Evolutionary conservation across 2,888 invertebrate genomes (phyloP), one percentile per base, ranked within the genome.

Genomic region (Orchesella flavescens): DNA sequence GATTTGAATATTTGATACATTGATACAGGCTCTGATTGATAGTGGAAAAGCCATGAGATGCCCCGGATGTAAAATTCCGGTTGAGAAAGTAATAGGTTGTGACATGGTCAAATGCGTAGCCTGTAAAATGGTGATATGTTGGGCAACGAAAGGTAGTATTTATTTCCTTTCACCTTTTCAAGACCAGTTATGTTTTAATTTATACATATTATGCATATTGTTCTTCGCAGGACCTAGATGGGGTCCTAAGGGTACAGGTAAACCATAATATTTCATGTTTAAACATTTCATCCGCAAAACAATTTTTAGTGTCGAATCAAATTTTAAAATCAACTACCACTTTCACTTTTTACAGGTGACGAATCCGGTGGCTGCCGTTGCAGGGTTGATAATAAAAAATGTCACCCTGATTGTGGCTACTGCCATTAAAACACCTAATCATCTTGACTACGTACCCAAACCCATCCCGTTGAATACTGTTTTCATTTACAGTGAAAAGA

Each of bases 31-130:
- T 76, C 93, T 97, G 92, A 93, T 97, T 69, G 92, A 92, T 17
- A 92, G 93, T 79, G 96, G 96, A 0, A 95, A 97, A 90, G 97
- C 96, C 0, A 93, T 97, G 90, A 92, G 93, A 74, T 97, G 97
- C 90, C 96, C 97, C 1, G 94, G 94, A 80, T 97, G 97, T 89
- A 93, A 93, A 83, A 93, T 94, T 73, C 93, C 96, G 65, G 92
- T 97, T 43, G 95, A 95, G 91, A 97, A 97, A 90, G 96, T 95
- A 91, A 95, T 95, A 94, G 97, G 97, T 85, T 97, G 97, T 91
- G 97, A 97, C 91, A 96, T 96, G 96, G 91, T 97, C 74, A 93
- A 94, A 87, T 97, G 97, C 90, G 94, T 95, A 0, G 95, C 15
- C 3, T 84, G 84, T 19, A 72, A 53, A 24, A 78, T 95, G 9